Conservation (phyloP, 2,113 vertebrate genomes). For the Siniperca chuatsi region DNA sequence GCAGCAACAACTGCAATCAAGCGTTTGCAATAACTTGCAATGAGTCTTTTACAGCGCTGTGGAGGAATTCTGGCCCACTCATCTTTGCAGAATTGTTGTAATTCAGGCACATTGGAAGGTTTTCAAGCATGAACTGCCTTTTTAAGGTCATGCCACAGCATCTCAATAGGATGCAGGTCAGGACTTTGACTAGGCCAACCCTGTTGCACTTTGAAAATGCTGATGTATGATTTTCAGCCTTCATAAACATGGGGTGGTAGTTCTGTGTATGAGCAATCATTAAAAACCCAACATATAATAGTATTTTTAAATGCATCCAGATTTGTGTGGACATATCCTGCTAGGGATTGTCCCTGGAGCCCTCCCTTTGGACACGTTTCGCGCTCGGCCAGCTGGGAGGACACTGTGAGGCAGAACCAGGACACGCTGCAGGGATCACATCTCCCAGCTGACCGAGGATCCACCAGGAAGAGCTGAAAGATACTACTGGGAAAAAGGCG, state of each 20-base stretch:
- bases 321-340: background rate
- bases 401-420: conserved; percentile 12
- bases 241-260: background rate
- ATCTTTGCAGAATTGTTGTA: too few species aligned
- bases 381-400: conserved; percentile 2
- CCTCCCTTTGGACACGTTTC: conserved; percentile 19
- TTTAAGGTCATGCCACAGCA: too few species aligned
- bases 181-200: too few species aligned
- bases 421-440: conserved; percentile 61
- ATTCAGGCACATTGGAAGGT: too few species aligned
- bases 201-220: background rate
- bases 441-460: conserved; percentile 59
- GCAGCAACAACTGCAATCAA: too few species aligned
- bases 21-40: too few species aligned
- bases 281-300: background rate
- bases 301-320: background rate
- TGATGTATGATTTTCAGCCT: background rate
- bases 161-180: too few species aligned
- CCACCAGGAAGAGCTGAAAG: conserved; percentile 5
- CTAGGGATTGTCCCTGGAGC: background rate
- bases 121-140: too few species aligned
- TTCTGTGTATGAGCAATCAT: background rate
- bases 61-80: too few species aligned
- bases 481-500: background rate
- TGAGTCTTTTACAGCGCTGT: too few species aligned